A percentile compares a stretch with the other conserved stretches of the same genome.
These are phyloP conservation scores for Sciurus niger DNA, from an alignment of 2,113 vertebrate genomes.

Conservation along the genomic window DNA sequence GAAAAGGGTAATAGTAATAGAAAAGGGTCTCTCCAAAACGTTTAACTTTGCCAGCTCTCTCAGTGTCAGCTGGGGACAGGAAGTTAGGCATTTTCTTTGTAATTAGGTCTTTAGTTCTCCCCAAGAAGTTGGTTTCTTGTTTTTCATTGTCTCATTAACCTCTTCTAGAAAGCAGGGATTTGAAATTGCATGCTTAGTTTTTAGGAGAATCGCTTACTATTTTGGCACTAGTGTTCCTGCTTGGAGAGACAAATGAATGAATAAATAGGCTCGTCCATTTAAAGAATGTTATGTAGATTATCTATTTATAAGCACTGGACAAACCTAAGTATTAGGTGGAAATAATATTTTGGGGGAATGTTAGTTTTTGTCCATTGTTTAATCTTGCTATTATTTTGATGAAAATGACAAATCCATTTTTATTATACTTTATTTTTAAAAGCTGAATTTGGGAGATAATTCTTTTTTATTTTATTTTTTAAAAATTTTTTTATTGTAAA, in stretches of 20 bases:
- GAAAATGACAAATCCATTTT: conserved; percentile 39
- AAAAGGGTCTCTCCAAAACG: neutral
- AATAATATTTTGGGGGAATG: conserved; percentile 9
- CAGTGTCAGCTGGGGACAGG: neutral
- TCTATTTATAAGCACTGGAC: neutral
- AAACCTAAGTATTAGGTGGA: neutral
- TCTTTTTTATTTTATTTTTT: neutral
- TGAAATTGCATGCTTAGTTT: neutral
- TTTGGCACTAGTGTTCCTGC: conserved; percentile 2
- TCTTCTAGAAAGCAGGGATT: neutral
- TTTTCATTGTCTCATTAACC: conserved; percentile 19
- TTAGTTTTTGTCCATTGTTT: conserved; percentile 9
- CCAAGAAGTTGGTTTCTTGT: neutral
- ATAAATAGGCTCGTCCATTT: neutral
- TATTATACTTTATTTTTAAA: conserved; percentile 68
- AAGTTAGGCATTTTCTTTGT: neutral
- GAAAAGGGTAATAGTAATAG: neutral
- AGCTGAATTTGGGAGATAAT: conserved; percentile 31
- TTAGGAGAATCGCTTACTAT: neutral
- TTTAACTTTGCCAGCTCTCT: neutral
- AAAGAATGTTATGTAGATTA: neutral
- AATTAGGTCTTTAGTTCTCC: neutral
- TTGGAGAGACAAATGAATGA: neutral
- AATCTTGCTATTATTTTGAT: conserved; percentile 30
- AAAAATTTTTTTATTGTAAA: too few relatives aligned